phyloP scores from a whole-genome alignment of 1,140 invertebrate genomes.

The Anthonomus grandis region DNA sequence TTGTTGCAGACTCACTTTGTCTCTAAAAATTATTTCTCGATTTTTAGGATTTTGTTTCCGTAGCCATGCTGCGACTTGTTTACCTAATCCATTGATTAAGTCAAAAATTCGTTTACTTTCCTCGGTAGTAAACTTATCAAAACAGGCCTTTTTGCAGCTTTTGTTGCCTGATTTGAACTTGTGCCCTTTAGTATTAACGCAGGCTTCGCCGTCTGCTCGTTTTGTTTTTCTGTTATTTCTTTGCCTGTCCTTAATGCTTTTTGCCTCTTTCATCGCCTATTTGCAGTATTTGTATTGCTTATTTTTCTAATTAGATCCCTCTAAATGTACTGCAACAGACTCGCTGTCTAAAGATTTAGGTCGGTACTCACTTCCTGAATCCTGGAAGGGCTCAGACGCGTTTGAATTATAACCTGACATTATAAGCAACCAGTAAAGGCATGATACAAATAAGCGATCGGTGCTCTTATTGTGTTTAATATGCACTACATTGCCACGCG shows the following conservation, averaged over 20 bases:
- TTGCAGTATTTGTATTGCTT: background rate
- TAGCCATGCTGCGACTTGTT: background rate
- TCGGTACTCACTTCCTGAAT: slow-evolving; percentile 1
- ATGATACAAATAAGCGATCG: background rate
- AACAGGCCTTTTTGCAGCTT: too few relatives aligned
- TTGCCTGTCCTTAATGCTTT: background rate
- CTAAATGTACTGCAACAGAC: background rate
- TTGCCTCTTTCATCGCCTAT: background rate
- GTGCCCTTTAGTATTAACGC: background rate
- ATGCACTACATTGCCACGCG: too few relatives aligned
- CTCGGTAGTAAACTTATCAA: too few relatives aligned
- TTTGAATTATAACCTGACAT: background rate
- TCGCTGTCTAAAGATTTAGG: slow-evolving; percentile 1
- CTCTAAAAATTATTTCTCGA: background rate
- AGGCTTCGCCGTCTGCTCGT: background rate
- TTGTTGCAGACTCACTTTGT: background rate
- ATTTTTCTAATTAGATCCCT: background rate
- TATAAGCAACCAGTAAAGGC: background rate
- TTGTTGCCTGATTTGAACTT: slow-evolving; percentile 1
- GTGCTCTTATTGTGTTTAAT: background rate
- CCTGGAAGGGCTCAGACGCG: background rate
- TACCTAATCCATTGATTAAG: background rate
- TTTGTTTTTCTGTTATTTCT: background rate
- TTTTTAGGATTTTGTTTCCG: slow-evolving; percentile 2
- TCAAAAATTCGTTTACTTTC: background rate